A percentile compares a stretch with the other conserved stretches of the same genome.
phyloP scores from a whole-genome alignment of 2,797 vertebrate species.

The Paedocypris micromegethes region DNA sequence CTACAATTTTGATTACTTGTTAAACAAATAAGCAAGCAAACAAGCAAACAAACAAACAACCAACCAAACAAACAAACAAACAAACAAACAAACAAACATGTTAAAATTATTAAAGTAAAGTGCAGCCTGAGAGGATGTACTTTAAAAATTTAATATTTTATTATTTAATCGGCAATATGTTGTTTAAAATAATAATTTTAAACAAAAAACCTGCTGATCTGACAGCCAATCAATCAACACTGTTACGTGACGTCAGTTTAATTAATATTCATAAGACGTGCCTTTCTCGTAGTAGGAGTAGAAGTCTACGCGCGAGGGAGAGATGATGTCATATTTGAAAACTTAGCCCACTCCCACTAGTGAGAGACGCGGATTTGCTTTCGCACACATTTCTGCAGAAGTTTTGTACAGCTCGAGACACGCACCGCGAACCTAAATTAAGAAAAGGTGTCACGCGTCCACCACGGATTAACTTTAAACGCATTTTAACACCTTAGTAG shows the following conservation, averaged over 20 bases:
- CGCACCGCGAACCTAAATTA: conserved; percentile 18
- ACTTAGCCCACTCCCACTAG: conserved; percentile 64
- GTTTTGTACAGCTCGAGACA: conserved; percentile 35
- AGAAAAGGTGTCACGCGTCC: conserved; percentile 13
- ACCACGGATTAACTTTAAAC: conserved; percentile 32
- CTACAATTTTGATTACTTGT: no score
- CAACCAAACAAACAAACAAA: no score
- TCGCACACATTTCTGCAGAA: conserved; percentile 43
- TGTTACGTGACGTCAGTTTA: background rate
- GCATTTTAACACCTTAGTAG: background rate
- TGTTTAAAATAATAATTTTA: no score
- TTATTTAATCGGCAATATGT: background rate
- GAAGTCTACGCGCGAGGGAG: background rate
- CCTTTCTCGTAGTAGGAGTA: conserved; percentile 51
- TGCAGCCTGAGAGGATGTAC: no score
- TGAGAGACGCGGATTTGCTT: conserved; percentile 54
- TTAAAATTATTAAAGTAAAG: no score
- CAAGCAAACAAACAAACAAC: no score
- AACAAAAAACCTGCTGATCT: background rate
- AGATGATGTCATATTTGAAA: conserved; percentile 72
- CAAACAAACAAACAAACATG: no score
- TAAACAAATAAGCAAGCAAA: no score
- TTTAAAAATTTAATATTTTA: background rate
- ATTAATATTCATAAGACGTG: conserved; percentile 47
- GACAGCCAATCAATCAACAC: conserved; percentile 1